Base-by-base conservation (phyloP, 2,113 vertebrate species). In the Naja naja region DNA sequence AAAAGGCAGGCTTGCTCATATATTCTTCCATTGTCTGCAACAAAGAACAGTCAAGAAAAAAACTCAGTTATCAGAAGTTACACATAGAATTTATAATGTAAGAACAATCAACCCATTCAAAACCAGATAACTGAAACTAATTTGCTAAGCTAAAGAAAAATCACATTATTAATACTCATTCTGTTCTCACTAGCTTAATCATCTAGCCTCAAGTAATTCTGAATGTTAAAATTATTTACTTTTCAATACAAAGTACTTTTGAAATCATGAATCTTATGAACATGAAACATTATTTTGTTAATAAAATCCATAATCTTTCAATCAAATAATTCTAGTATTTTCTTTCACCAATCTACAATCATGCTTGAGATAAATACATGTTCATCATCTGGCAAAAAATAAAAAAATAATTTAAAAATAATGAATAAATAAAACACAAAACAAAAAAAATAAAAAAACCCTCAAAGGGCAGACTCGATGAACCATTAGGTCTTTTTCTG, bases 11-110 rank as follows among this genome's bases (percentile, higher is more conserved):
- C 89, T 99, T 99, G 97, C 96, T 99, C 98, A 99, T 98, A 93
- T 99, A 99, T 94, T 99, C 99, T 95, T 99, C 99, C 98, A 99
- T 98, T 1, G 99, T 99, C 99, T 99, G 97, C 86, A 96, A 97
- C 47, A 87, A 95, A 93, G 90, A 96, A 94, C 16, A 64, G 91
- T 14, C 89, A 1, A 85, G 64, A 18, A 22, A 56, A 90, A 11
- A 94, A 47, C 0, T 49, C 60, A 93, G n/a, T 16, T 64, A 30
- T 92, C 93, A 91, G 23, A 45, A 43, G 89, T 3, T 3, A 52
- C 20, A 52, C 47, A 87, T 1, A 47, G 20, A 94, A 5, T 54
- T 20, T 11, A 55, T 94, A 22, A 90, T 3, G 30, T 27, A 43
- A 54, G 43, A 85, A 69, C 30, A 86, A 27, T 30, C 20, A 85